Evolutionary conservation across 2,797 vertebrate species (phyloP).

Genomic region (Champsocephalus esox): DNA sequence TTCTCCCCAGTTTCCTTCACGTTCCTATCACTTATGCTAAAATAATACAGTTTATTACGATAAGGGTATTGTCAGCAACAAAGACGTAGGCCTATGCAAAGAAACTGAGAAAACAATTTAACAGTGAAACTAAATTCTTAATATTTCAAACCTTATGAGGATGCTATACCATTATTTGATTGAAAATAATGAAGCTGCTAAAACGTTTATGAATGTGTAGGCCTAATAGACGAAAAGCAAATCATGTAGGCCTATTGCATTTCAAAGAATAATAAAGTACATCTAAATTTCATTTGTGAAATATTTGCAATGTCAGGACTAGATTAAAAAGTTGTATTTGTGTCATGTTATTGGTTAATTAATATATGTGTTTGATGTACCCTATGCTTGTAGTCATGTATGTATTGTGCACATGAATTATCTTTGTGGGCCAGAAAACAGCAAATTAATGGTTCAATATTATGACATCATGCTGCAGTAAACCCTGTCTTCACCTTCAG

Average conservation of each 20-base stretch:
- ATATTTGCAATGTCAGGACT: neutral
- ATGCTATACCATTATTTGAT: neutral
- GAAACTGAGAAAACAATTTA: neutral
- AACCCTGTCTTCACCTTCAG: neutral
- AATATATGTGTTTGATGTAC: too few relatives aligned
- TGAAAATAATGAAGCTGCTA: neutral
- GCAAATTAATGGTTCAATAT: neutral
- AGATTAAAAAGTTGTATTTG: neutral
- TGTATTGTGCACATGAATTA: neutral
- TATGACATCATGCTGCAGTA: neutral
- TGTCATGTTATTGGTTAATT: neutral
- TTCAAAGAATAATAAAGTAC: too few relatives aligned
- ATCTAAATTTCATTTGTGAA: neutral
- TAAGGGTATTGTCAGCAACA: neutral
- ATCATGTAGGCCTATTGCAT: neutral
- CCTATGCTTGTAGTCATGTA: neutral
- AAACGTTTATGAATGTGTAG: neutral
- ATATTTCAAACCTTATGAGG: neutral
- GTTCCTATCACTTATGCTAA: neutral
- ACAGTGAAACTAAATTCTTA: neutral
- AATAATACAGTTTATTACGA: too few relatives aligned
- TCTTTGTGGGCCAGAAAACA: neutral
- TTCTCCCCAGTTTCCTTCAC: neutral
- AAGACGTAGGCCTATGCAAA: neutral
- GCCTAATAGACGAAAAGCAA: neutral